Conservation (phyloP, 2,797 vertebrate genomes). For the Petrocephalus sullivani region DNA sequence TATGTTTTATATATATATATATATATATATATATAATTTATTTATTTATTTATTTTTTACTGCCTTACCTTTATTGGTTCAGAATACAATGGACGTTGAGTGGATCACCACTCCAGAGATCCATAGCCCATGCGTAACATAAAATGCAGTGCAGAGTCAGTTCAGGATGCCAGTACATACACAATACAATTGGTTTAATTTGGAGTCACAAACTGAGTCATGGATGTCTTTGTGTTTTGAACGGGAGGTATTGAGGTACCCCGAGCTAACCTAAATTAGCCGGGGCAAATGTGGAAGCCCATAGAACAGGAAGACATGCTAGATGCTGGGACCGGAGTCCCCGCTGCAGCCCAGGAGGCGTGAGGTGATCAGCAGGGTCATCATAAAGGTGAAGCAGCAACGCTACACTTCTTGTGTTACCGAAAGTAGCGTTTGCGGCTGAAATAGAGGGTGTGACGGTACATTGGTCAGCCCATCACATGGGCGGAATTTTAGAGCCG, state of each 20-base stretch:
- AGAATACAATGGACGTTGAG: background rate
- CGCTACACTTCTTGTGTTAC: background rate
- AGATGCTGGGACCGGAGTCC: background rate
- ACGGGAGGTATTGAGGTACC: background rate
- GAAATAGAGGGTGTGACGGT: background rate
- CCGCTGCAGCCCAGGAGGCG: no score
- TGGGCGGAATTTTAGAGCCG: background rate
- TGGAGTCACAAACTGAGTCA: background rate
- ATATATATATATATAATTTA: no score
- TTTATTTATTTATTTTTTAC: conserved; percentile 30
- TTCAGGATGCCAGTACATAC: background rate
- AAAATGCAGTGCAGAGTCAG: background rate
- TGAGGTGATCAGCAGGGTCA: background rate
- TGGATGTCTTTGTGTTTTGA: background rate
- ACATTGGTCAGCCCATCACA: background rate
- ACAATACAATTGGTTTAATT: background rate
- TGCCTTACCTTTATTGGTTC: conserved; percentile 35
- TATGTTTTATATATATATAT: background rate
- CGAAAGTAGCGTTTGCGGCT: background rate
- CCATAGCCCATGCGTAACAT: background rate
- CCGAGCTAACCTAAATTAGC: background rate
- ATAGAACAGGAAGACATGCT: background rate
- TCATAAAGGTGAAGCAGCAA: background rate
- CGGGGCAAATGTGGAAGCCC: background rate
- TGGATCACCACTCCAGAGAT: background rate